These are phyloP conservation scores for Anthoscopus minutus DNA, from an alignment of 2,113 vertebrate species.

Conservation along the genomic window DNA sequence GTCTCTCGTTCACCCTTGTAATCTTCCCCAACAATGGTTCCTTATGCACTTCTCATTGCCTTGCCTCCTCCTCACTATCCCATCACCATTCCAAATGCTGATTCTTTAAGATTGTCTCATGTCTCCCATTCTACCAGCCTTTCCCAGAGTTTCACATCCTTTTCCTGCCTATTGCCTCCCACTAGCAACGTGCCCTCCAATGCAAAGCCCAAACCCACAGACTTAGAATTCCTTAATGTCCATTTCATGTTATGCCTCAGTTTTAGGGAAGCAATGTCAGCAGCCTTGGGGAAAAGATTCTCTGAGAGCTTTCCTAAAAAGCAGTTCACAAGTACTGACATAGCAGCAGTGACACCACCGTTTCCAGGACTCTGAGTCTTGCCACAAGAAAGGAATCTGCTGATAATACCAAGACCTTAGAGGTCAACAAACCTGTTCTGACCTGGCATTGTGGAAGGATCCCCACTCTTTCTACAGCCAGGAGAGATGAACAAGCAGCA, in stretches of 20 bases:
- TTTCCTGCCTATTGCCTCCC: neutral
- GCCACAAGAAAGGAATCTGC: neutral
- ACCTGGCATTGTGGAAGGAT: neutral
- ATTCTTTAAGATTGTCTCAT: neutral
- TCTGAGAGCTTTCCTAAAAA: neutral
- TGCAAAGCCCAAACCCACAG: neutral
- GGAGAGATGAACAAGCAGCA: neutral
- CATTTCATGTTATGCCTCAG: neutral
- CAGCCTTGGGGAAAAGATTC: neutral
- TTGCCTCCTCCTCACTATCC: neutral
- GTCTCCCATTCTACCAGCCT: neutral
- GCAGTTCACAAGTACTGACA: neutral
- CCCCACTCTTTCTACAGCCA: neutral
- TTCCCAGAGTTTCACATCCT: neutral
- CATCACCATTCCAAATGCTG: neutral
- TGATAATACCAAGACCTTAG: neutral
- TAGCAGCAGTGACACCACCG: neutral
- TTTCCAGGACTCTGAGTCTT: neutral
- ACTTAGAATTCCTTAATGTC: neutral
- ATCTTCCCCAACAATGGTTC: neutral
- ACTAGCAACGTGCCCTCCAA: neutral
- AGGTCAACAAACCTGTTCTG: neutral
- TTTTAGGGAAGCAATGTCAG: neutral
- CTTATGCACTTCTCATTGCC: neutral
- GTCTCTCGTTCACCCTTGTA: neutral